Percentiles rank a stretch among this genome's conserved stretches.
phyloP scores from a whole-genome alignment of 2,797 vertebrate species.

The Propithecus deckenii region DNA sequence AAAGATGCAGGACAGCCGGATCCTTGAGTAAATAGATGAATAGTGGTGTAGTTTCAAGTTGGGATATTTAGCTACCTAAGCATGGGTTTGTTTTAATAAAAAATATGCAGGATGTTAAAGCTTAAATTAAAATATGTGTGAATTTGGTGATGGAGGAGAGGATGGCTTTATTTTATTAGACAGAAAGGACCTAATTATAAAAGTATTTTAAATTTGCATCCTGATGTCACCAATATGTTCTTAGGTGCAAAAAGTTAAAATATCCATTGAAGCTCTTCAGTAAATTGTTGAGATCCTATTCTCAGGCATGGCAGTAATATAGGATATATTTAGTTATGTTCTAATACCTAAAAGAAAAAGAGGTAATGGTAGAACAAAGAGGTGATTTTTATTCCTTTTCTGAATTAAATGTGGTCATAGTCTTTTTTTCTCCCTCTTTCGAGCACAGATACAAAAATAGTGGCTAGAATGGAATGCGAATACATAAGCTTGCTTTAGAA shows the following conservation, averaged over 20 bases:
- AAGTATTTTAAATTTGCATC: background rate
- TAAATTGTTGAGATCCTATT: conserved; percentile 1
- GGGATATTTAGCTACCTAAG: background rate
- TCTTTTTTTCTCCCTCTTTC: background rate
- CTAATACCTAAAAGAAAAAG: conserved; percentile 7
- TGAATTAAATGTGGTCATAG: conserved; percentile 22
- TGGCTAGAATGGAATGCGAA: conserved; percentile 32
- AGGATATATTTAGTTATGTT: background rate
- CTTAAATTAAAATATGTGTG: background rate
- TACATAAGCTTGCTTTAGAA: conserved; percentile 7
- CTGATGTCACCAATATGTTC: background rate
- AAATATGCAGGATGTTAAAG: background rate
- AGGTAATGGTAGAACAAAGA: background rate
- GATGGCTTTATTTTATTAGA: conserved; percentile 26
- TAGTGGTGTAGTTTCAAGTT: background rate
- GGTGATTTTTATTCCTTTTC: conserved; percentile 51
- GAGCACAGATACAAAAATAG: background rate
- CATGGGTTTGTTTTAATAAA: background rate
- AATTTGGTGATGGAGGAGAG: background rate
- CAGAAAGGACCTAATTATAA: background rate
- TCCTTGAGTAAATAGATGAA: background rate
- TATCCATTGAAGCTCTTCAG: background rate
- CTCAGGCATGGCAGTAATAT: background rate
- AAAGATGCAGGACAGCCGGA: background rate
- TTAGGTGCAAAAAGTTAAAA: background rate